Conservation (phyloP, 1,140 invertebrate genomes). For the Apis mellifera region DNA sequence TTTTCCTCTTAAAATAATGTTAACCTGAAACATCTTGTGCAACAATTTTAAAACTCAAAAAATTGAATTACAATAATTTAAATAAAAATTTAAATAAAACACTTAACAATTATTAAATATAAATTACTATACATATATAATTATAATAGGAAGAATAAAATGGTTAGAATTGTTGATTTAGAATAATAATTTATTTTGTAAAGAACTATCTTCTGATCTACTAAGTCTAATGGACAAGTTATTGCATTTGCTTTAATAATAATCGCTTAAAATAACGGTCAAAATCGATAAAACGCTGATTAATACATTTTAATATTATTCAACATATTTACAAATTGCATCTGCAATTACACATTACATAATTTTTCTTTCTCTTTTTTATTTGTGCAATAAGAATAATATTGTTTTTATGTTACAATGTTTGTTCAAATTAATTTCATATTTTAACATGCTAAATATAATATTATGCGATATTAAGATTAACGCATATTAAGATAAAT, state of each 20-base stretch:
- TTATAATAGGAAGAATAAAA: not conserved
- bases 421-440: not conserved
- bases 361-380: not conserved
- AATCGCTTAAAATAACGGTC: conserved; percentile 22
- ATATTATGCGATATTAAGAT: not conserved
- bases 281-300: conserved; percentile 36
- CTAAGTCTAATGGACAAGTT: conserved; percentile 70
- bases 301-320: conserved; percentile 41
- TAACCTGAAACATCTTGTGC: no score
- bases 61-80: no score
- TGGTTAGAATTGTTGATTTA: conserved; percentile 25
- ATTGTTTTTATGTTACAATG: conserved; percentile 18
- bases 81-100: no score
- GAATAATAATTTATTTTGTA: conserved; percentile 62
- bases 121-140: not conserved
- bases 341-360: no score
- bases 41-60: no score
- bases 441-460: conserved; percentile 1
- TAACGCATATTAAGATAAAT: not conserved
- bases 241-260: conserved; percentile 66
- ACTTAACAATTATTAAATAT: no score
- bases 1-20: no score
- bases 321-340: conserved; percentile 48
- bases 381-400: conserved; percentile 9
- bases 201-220: conserved; percentile 60